A percentile compares a stretch with the other conserved stretches of the same genome.
Conservation (phyloP, 2,113 vertebrate genomes). For the Macquaria ambigua region DNA sequence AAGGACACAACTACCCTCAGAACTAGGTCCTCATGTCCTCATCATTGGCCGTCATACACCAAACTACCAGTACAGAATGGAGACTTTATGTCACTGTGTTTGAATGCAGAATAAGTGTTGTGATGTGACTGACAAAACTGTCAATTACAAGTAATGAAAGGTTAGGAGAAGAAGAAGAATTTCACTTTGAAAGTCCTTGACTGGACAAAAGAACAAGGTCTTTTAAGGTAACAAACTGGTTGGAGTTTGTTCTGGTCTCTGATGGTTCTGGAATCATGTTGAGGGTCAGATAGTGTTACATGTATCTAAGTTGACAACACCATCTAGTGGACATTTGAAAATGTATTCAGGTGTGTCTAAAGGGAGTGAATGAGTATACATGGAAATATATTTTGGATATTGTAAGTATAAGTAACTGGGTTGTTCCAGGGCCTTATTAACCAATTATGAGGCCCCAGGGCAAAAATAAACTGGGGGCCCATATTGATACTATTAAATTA, state of each 20-base stretch:
- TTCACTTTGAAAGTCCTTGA: neutral
- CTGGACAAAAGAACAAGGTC: neutral
- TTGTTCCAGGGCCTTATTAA: too few relatives aligned
- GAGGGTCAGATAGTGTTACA: neutral
- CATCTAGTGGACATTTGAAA: constrained; percentile 69
- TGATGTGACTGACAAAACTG: neutral
- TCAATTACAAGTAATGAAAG: neutral
- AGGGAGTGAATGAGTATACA: neutral
- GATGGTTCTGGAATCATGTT: neutral
- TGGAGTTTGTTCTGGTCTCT: neutral
- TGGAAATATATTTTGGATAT: neutral
- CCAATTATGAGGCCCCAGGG: too few relatives aligned
- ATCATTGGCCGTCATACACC: neutral
- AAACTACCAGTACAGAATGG: constrained; percentile 1
- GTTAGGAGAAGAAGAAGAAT: neutral
- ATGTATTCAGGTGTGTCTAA: neutral
- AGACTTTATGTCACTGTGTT: constrained; percentile 23
- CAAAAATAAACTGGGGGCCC: too few relatives aligned
- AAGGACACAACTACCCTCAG: constrained; percentile 42
- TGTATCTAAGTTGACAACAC: constrained; percentile 29
- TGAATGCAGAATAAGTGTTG: too few relatives aligned
- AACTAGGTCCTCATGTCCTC: constrained; percentile 34
- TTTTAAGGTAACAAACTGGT: neutral
- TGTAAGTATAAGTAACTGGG: neutral
- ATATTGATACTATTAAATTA: too few relatives aligned